Evolutionary conservation across 2,888 invertebrate species (phyloP).

Genomic region (Helicoverpa assulta): DNA sequence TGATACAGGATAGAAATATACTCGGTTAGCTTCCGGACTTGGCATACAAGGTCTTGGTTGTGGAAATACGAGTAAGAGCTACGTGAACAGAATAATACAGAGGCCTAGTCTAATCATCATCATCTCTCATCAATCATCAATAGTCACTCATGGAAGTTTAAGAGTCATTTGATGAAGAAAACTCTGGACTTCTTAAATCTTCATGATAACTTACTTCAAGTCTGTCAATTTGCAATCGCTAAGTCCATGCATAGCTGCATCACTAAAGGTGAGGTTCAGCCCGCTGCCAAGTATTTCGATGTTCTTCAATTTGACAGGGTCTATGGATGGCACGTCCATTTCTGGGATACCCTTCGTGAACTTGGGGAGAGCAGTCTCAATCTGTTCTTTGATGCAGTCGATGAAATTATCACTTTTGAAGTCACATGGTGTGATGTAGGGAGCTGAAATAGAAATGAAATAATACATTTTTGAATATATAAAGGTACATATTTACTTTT

Average conservation of each 20-base stretch:
- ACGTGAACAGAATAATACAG: constrained; percentile 31
- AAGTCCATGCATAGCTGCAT: constrained; percentile 80
- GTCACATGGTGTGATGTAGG: constrained; percentile 80
- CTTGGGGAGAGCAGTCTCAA: constrained; percentile 70
- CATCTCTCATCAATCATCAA: too few relatives aligned
- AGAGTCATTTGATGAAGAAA: too few relatives aligned
- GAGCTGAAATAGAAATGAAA: constrained; percentile 74
- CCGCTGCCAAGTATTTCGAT: constrained; percentile 82
- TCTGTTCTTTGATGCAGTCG: constrained; percentile 78
- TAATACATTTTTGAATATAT: too few relatives aligned
- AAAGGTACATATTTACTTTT: too few relatives aligned
- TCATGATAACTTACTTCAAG: constrained; percentile 75
- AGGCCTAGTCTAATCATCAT: too few relatives aligned
- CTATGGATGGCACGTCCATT: constrained; percentile 79
- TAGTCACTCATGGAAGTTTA: too few relatives aligned
- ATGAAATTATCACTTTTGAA: constrained; percentile 67
- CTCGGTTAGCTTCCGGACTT: constrained; percentile 40
- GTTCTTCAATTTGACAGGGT: constrained; percentile 80
- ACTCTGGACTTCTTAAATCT: too few relatives aligned
- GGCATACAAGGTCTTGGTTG: constrained; percentile 37
- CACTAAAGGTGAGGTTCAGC: constrained; percentile 75
- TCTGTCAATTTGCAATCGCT: constrained; percentile 72
- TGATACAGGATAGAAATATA: constrained; percentile 21
- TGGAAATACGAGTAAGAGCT: constrained; percentile 18
- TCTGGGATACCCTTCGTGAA: constrained; percentile 84